Base-by-base conservation (phyloP, 64 coral and sea anemone species). In the Montipora cactus region DNA sequence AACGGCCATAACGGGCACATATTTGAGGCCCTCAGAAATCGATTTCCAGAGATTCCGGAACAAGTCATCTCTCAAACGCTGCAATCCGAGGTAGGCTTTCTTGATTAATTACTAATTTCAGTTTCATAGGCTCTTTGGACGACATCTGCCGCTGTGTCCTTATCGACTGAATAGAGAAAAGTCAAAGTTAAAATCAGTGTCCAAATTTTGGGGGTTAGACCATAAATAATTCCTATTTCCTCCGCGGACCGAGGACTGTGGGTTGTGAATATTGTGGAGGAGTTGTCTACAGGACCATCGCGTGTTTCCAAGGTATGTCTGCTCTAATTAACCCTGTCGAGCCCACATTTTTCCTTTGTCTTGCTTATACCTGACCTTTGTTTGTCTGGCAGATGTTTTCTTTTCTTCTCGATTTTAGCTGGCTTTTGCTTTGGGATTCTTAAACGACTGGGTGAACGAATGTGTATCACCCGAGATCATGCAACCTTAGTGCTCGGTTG, bases 41-140 rank as follows among this genome's bases (percentile, higher is more conserved):
- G 82, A 44, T 86, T 86, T 86, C 82, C 82, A 45, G 82, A 86
- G 59, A 86, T 86, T 72, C 66, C 82, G 82, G 82, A 86, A 71
- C 82, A 86, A 71, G 64, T 86, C 47, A 86, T 86, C 47, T 86
- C 82, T 70, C 62, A 72, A n/a, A 86, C 82, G 9, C 82, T 86
- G 66, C 82, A 86, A 47, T 45, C 82, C 12, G 82, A 71, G 82
- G 82, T 86, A 71, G 9, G 18, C 68, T 71, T 71, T 23, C 19
- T 21, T 47, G 15, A 14, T 12, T n/a, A 16, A 50, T 86, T 86
- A 47, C 45, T 51, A 16, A 49, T 85, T 18, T 21, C 81, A 66
- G 14, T 67, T 66, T 84, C 37, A 10, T n/a, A 16, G 15, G 1
- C 23, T 84, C 7, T 86, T 15, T 86, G 44, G 59, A 49, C 14